Conservation (phyloP, 2,888 invertebrate species). For the Neocrepidodera transversa region DNA sequence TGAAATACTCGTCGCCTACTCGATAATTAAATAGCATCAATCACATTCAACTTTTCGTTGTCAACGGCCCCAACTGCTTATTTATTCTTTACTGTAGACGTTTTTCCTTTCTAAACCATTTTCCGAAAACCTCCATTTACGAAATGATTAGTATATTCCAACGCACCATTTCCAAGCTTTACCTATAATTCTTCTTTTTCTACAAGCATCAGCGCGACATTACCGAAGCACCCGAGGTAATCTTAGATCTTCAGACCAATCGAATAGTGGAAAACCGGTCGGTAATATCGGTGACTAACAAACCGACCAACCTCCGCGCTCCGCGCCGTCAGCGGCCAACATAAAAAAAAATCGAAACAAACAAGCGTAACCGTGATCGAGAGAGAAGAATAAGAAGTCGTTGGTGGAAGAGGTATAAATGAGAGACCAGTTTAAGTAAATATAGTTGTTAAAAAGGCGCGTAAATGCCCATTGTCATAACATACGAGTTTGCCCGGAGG, state of each 20-base stretch:
- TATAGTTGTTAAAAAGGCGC: constrained; percentile 48
- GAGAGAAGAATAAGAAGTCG: not conserved
- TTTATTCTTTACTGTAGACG: not conserved
- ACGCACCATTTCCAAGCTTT: too few species aligned
- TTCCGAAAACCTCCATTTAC: not conserved
- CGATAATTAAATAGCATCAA: constrained; percentile 45
- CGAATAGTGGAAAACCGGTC: constrained; percentile 17
- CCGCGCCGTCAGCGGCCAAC: not conserved
- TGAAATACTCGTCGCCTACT: constrained; percentile 42
- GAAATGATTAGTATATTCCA: not conserved
- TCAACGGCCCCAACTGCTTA: not conserved
- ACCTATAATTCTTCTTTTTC: not conserved
- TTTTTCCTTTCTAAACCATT: not conserved
- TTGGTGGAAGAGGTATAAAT: not conserved
- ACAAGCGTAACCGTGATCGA: not conserved
- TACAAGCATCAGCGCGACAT: not conserved
- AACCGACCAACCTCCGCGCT: constrained; percentile 5
- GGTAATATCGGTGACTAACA: constrained; percentile 12
- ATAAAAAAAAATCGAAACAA: constrained; percentile 4
- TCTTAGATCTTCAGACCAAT: constrained; percentile 17
- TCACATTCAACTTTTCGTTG: constrained; percentile 23
- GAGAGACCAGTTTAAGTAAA: constrained; percentile 46
- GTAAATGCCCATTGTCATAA: constrained; percentile 50
- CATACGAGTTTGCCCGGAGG: constrained; percentile 42
- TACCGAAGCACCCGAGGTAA: constrained; percentile 5